Evolutionary conservation across 2,113 vertebrate species (phyloP), one percentile per base, ranked within the genome.

Genomic region (Rhynchopsitta pachyrhyncha): DNA sequence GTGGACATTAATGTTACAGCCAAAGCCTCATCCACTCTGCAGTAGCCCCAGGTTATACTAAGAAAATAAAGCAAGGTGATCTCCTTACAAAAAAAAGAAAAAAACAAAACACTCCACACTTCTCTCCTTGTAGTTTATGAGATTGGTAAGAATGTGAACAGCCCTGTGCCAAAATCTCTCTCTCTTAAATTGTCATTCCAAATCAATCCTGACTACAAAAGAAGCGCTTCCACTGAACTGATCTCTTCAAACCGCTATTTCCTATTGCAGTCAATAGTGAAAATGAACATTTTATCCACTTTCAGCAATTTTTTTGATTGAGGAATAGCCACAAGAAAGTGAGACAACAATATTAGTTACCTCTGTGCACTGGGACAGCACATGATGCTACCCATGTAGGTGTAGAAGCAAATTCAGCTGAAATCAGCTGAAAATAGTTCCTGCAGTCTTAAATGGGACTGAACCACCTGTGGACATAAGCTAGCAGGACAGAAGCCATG

Each of bases 191-290:
- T 86, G 78, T 92, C 75, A 25, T 95, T 96, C 70, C 92, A 88
- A 96, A 94, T 96, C 90, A 92, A 93, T 92, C 92, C 62, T 5
- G 7, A 90, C 46, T 60, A 67, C 35, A 90, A 97, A 94, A 95
- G 69, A 77, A 84, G n/a, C 5, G 4, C 62, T 95, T 94, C 59
- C 59, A 77, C 29, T 90, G 76, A 90, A 86, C 44, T 59, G 57
- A 79, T 86, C 68, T 91, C n/a, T 64, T 92, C 87, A 89, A 73
- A 94, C 55, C 15, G 20, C 49, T 64, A 29, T 82, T 94, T 82
- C 62, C 81, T 84, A 28, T 62, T 91, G 53, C 85, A 90, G 55
- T 60, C 70, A 82, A 46, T 64, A 80, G 18, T 28, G 17, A 59
- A 85, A 94, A 82, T 57, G 42, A 88, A n/a, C 29, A 77, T 44